Percentiles rank a stretch among this genome's conserved stretches.
Evolutionary conservation across 2,797 vertebrate species (phyloP).

Genomic region (Fistularia tabacaria): DNA sequence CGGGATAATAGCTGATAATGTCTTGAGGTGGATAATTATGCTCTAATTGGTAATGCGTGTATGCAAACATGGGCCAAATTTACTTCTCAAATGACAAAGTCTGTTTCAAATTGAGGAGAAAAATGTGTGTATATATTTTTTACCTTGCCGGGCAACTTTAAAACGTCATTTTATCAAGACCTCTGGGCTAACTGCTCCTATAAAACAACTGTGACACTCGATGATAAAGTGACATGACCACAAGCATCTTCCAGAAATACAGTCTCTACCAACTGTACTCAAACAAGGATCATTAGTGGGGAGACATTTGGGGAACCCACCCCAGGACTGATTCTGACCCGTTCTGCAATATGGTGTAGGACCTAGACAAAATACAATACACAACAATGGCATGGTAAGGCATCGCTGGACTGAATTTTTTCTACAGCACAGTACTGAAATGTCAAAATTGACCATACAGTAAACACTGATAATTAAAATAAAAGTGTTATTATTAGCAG

Average conservation of each 20-base stretch:
- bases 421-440: constrained; percentile 26
- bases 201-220: constrained; percentile 19
- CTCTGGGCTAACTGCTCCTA: constrained; percentile 11
- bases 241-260: constrained; percentile 15
- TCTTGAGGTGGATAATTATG: constrained; percentile 22
- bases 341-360: constrained; percentile 74
- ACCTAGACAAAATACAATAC: constrained; percentile 72
- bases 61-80: constrained; percentile 44
- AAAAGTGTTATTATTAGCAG: too few species aligned
- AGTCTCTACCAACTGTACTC: background rate
- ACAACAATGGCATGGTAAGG: constrained; percentile 62
- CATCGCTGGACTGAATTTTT: constrained; percentile 20
- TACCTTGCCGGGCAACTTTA: background rate
- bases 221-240: constrained; percentile 17
- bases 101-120: background rate
- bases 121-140: background rate
- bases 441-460: background rate
- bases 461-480: too few species aligned
- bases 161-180: constrained; percentile 36
- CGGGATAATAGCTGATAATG: constrained; percentile 37
- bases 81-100: constrained; percentile 14
- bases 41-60: constrained; percentile 40
- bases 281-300: constrained; percentile 23
- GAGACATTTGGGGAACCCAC: constrained; percentile 35
- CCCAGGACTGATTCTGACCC: constrained; percentile 66